phyloP scores from a whole-genome alignment of 92 coral and sea anemone genomes.

The Diadumene lineata region DNA sequence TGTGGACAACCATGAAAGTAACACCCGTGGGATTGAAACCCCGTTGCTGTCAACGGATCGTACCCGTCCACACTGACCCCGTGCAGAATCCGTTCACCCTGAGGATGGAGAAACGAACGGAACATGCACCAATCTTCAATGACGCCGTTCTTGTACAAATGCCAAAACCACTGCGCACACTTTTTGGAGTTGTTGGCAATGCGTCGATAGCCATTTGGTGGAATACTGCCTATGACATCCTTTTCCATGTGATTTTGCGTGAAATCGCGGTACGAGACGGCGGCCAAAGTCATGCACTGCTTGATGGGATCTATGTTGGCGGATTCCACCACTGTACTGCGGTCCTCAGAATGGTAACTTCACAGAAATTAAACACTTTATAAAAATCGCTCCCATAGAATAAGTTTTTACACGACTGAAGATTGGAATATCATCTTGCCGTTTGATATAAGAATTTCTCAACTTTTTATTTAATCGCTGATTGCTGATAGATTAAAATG shows the following conservation, averaged over 20 bases:
- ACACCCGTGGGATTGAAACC: constrained; percentile 28
- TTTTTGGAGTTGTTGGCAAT: background rate
- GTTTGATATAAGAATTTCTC: too few species aligned
- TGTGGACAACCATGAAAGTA: background rate
- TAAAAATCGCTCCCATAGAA: too few species aligned
- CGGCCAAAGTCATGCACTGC: background rate
- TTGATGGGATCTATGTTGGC: background rate
- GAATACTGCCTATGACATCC: background rate
- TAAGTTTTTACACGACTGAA: too few species aligned
- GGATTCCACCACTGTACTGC: background rate
- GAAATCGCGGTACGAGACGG: background rate
- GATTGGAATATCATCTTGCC: too few species aligned
- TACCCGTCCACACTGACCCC: constrained; percentile 17
- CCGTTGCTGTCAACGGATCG: constrained; percentile 11
- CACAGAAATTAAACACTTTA: too few species aligned
- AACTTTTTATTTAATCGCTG: too few species aligned
- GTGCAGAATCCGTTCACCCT: background rate
- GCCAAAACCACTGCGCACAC: background rate
- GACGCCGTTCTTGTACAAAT: background rate
- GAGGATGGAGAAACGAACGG: background rate
- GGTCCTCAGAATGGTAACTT: too few species aligned
- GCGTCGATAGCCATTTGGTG: background rate
- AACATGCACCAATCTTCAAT: background rate
- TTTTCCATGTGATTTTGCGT: background rate
- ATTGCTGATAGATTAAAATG: too few species aligned